A percentile compares a stretch with the other conserved stretches of the same genome.
These are phyloP conservation scores for Lycia hirtaria DNA, from an alignment of 2,888 invertebrate species.

Conservation along the genomic window DNA sequence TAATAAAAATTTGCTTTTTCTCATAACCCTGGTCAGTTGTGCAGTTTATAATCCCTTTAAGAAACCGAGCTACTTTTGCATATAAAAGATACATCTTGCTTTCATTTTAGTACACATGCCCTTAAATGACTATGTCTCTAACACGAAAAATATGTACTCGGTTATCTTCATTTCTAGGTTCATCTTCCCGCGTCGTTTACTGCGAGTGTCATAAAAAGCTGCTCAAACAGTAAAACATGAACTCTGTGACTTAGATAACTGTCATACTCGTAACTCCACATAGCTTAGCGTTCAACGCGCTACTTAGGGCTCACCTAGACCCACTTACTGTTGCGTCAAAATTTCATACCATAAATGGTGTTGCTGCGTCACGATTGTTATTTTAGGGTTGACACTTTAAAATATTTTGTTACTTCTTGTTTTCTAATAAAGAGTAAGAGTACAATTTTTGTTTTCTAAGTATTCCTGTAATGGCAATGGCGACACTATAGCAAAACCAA, in stretches of 20 bases:
- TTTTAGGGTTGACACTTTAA: conserved; percentile 15
- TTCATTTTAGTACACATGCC: too few species aligned
- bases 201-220: neutral
- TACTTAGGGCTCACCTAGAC: conserved; percentile 33
- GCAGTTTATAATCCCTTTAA: too few species aligned
- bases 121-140: too few species aligned
- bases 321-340: conserved; percentile 34
- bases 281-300: conserved; percentile 31
- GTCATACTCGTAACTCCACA: conserved; percentile 10
- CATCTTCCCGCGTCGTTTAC: neutral
- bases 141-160: neutral
- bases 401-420: neutral
- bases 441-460: too few species aligned
- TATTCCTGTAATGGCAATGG: too few species aligned
- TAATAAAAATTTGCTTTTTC: too few species aligned
- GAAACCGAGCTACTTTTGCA: too few species aligned
- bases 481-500: too few species aligned
- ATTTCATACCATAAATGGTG: conserved; percentile 26
- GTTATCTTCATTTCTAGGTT: neutral
- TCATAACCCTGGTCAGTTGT: too few species aligned
- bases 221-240: neutral
- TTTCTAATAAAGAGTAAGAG: too few species aligned
- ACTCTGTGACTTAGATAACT: conserved; percentile 13
- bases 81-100: too few species aligned
- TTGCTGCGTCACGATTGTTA: conserved; percentile 9